Base-by-base conservation (phyloP, 2,113 vertebrate genomes). In the Gallinago media region DNA sequence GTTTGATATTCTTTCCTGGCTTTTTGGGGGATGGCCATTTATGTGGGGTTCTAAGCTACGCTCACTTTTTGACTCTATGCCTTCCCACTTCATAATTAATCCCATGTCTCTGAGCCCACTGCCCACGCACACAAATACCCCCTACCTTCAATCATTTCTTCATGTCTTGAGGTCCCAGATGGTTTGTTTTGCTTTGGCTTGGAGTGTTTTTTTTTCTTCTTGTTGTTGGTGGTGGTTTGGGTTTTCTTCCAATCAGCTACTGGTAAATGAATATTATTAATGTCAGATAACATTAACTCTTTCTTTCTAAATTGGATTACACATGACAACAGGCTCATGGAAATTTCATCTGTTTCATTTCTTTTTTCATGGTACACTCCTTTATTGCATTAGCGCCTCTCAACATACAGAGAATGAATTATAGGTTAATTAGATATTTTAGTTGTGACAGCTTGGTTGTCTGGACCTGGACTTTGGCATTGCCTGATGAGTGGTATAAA, bases 291-390 rank as follows among this genome's bases (percentile, higher is more conserved):
- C 90, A 93, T 90, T 95, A 80, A 56, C 50, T 91, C 50, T 79
- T 46, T 73, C 38, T 55, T 86, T 89, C 61, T 79, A 46, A 85
- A 91, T 78, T 92, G 82, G 49, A 93, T 96, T 94, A 85, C 50
- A 44, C 87, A 50, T 89, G 86, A 96, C 79, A 94, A 85, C 75
- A 89, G 49, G 44, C 49, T 94, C 65, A 20, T 66, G 71, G 74
- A 95, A 96, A 92, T 88, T 91, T 92, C 68, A 80, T 94, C 91
- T 96, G 62, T 89, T 94, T 91, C 26, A 58, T 96, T 93, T 94
- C 46, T 89, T 95, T 95, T 96, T 92, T 92, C 81, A 36, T 96
- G 50, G 42, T 73, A 65, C 52, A 82, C 50, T 75, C 71, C 72
- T 95, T 93, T 86, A 91, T 78, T 12, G 4, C 47, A 77, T 95